Base-by-base conservation (phyloP, 2,888 invertebrate genomes). In the Spisula subtruncata region DNA sequence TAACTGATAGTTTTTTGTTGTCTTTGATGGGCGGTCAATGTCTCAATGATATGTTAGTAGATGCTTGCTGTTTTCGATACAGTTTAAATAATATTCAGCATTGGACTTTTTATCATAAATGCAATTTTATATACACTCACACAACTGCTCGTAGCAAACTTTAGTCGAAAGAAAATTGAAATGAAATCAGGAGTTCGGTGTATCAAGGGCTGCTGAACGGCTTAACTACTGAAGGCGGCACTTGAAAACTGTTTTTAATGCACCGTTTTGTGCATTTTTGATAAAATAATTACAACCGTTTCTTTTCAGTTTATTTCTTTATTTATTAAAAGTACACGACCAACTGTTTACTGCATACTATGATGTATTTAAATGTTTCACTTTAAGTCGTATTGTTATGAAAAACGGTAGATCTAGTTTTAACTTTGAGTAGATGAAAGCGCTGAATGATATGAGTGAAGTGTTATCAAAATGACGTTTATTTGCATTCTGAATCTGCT, bases 401-500 rank as follows among this genome's bases (percentile, higher is more conserved):
- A 66, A 66, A 66, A 66, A 66, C 18, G 10, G 60, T 75, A 75
- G 32, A 32, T 75, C 18, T 75, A 75, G 32, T 32, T 35, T 32
- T 14, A 16, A 75, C 2, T 41, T 5, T 8, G 2, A 41, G 41
- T 75, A 35, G 75, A 75, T 75, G 32, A 75, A 75, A 75, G 75
- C 4, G 8, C 35, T 75, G 35, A 75, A 75, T 75, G 29, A 32
- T 75, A 14, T 75, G 75, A 75, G 75, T 75, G 75, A 75, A 32
- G 75, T 2, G 35, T 35, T 32, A 14, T 16, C 46, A 5, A 16
- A 5, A 25, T 51, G 84, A 84, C 84, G 48, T 84, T 84, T 75
- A 84, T 84, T 29, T 46, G 48, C 16, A 29, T 46, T 20, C 75
- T 84, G 75, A 75, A 84, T 84, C 51, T 84, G 75, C 84, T 71